phyloP scores from a whole-genome alignment of 2,888 invertebrate species.

The Trichacis sp. region DNA sequence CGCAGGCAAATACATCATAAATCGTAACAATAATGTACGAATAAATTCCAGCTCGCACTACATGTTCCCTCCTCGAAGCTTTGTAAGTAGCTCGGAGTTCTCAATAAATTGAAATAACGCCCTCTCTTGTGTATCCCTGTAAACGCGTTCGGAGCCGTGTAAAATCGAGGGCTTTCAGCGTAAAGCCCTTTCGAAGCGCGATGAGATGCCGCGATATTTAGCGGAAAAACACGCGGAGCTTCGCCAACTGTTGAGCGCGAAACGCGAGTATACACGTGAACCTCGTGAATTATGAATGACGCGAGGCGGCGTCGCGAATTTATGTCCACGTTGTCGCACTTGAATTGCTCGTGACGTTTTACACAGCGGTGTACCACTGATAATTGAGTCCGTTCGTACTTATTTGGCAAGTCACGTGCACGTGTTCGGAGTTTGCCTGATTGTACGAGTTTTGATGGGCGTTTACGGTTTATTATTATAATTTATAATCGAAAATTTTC shows the following conservation, averaged over 20 bases:
- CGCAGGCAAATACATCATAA: background rate
- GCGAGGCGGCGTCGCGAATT: slow-evolving; percentile 3
- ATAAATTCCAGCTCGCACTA: background rate
- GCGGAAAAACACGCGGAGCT: slow-evolving; percentile 9
- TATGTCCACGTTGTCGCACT: background rate
- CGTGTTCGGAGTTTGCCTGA: background rate
- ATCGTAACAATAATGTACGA: background rate
- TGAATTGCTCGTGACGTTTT: slow-evolving; percentile 14
- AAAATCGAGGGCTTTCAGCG: slow-evolving; percentile 1
- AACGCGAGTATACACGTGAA: slow-evolving; percentile 29
- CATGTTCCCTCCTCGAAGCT: background rate
- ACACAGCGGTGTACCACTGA: slow-evolving; percentile 6
- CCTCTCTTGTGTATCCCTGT: background rate
- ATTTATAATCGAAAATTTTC: too few relatives aligned
- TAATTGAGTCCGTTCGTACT: background rate
- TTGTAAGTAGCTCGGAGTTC: slow-evolving; percentile 4
- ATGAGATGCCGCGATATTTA: slow-evolving; percentile 14
- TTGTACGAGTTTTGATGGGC: background rate
- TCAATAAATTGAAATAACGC: slow-evolving; percentile 10
- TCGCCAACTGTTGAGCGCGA: slow-evolving; percentile 25
- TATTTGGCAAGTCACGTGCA: background rate
- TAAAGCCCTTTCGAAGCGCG: slow-evolving; percentile 6
- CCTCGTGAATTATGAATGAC: slow-evolving; percentile 36
- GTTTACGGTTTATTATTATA: too few relatives aligned
- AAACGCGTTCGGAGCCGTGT: background rate